Evolutionary conservation across 92 coral and sea anemone species (phyloP).

Genomic region (Paragorgia papillata): DNA sequence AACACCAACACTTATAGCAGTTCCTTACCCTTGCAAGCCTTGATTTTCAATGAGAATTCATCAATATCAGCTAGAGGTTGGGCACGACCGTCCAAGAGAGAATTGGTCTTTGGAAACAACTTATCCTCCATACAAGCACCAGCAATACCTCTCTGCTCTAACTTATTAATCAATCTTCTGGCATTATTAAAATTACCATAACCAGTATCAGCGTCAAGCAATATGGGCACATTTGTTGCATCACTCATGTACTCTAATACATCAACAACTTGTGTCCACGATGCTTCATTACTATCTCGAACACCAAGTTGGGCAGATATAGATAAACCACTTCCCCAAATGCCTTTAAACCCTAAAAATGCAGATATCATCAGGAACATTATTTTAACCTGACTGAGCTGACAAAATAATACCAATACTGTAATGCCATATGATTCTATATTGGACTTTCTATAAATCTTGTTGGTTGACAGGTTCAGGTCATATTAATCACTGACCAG

Average conservation of each 20-base stretch:
- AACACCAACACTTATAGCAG: too few relatives aligned
- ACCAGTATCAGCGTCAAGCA: constrained; percentile 98
- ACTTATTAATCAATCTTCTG: constrained; percentile 84
- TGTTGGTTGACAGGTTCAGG: too few relatives aligned
- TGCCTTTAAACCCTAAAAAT: constrained; percentile 87
- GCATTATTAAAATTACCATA: constrained; percentile 99
- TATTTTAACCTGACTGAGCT: too few relatives aligned
- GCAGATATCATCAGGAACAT: not conserved
- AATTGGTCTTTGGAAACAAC: constrained; percentile 96
- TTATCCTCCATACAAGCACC: constrained; percentile 99
- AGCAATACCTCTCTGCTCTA: constrained; percentile 90
- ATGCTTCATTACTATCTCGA: constrained; percentile 97
- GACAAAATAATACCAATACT: too few relatives aligned
- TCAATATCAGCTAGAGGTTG: constrained; percentile 97
- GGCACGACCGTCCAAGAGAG: constrained; percentile 92
- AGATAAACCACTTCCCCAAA: constrained; percentile 99
- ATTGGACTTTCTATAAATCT: too few relatives aligned
- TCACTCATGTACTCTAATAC: constrained; percentile 99
- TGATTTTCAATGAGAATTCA: constrained; percentile 90
- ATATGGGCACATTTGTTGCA: constrained; percentile 89
- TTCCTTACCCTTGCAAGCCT: constrained; percentile 93
- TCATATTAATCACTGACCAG: too few relatives aligned
- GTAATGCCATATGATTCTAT: too few relatives aligned
- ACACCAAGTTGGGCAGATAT: constrained; percentile 97
- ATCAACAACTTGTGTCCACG: constrained; percentile 97